Conservation (phyloP, 23 tunicate species). For the Halocynthia roretzi region DNA sequence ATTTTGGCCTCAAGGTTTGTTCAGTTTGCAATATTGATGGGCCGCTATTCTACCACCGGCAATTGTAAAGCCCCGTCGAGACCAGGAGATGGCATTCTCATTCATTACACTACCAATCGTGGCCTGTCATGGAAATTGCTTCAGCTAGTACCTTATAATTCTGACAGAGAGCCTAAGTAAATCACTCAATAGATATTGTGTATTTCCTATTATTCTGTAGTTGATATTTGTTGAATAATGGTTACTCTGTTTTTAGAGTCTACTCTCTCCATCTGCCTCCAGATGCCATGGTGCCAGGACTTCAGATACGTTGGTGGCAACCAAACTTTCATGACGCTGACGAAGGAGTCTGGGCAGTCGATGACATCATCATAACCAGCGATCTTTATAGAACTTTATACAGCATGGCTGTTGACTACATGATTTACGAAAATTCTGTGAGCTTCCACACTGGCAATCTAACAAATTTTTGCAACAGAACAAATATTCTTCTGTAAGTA, state of each 20-base stretch:
- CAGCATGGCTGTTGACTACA: conserved; percentile 18
- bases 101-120: conserved; percentile 53
- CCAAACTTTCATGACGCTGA: conserved; percentile 14
- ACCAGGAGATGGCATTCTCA: conserved; percentile 66
- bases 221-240: too few species aligned
- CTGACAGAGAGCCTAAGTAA: conserved; percentile 23
- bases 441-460: conserved; percentile 65
- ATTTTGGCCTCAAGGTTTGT: conserved; percentile 31
- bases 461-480: conserved; percentile 38
- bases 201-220: too few species aligned
- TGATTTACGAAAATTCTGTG: conserved; percentile 36
- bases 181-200: not conserved
- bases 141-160: conserved; percentile 26
- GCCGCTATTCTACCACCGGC: conserved; percentile 49
- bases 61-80: conserved; percentile 34
- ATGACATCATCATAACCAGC: conserved; percentile 74
- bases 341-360: conserved; percentile 77
- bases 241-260: conserved; percentile 20
- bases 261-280: conserved; percentile 41
- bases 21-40: conserved; percentile 70
- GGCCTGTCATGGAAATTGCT: conserved; percentile 57
- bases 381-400: conserved; percentile 47
- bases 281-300: conserved; percentile 35
- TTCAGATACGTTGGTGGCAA: conserved; percentile 70
- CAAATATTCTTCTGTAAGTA: conserved; percentile 26